Evolutionary conservation across 2,797 vertebrate species (phyloP).

Genomic region (Phoebastria nigripes): DNA sequence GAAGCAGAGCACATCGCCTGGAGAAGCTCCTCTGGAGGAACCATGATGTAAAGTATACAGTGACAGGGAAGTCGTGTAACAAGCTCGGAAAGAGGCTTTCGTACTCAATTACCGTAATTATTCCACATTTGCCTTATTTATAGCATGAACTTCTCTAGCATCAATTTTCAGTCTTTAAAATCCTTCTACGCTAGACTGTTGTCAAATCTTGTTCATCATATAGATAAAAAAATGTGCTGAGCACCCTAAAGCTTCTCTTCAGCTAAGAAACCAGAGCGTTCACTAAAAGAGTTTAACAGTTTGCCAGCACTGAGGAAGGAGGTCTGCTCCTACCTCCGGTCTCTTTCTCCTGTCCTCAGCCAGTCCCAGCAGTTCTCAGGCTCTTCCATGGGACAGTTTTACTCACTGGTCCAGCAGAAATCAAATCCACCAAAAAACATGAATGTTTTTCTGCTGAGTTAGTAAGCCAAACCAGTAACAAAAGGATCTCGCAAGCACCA

Average conservation of each 20-base stretch:
- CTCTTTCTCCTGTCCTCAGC: neutral
- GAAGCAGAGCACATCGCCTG: neutral
- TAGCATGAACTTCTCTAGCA: neutral
- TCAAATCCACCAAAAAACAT: neutral
- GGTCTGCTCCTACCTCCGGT: neutral
- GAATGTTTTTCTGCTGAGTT: neutral
- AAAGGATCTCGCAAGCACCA: neutral
- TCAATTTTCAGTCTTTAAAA: neutral
- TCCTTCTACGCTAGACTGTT: neutral
- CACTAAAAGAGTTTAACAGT: neutral
- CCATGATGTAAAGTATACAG: accelerated
- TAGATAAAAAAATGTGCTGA: neutral
- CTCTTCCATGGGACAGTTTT: neutral
- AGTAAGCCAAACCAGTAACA: neutral
- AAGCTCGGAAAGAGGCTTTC: neutral
- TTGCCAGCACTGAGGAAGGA: neutral
- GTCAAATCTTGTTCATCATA: neutral
- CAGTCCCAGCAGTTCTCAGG: neutral
- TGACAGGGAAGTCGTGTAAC: accelerated
- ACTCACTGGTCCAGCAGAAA: neutral
- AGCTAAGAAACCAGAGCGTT: accelerated
- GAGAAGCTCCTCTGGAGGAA: neutral
- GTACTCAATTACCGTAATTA: neutral
- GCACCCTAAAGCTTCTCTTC: neutral
- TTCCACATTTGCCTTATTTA: neutral